Base-by-base conservation (phyloP, 2,888 invertebrate species). In the Drosophila gaucha region DNA sequence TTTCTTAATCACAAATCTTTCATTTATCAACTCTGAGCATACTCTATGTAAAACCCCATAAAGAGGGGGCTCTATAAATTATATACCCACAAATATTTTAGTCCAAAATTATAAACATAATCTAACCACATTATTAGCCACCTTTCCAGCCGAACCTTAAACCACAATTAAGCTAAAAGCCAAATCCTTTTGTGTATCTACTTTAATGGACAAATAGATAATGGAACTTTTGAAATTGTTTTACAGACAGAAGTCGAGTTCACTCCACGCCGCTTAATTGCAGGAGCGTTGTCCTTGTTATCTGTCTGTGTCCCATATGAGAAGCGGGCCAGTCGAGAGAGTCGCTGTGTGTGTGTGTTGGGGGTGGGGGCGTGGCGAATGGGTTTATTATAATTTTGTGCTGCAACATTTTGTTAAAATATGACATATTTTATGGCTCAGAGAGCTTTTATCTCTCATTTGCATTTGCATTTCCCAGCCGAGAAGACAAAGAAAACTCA, bases 341-440 rank as follows among this genome's bases (percentile, higher is more conserved):
- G 33, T 33, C n/a, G n/a, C n/a, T n/a, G 22, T 5, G 26, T 10
- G 12, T 1, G 24, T 6, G 14, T 8, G 26, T 1, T 9, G 36
- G 36, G 16, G n/a, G 4, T 9, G 38, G 38, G 20, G 44, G 74
- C 86, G 72, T 88, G 74, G 68, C 82, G 76, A 90, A 90, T 90
- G 88, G 83, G 79, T 88, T 90, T 89, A 90, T 89, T 85, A 78
- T 84, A 89, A 89, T 88, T 84, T 78, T 74, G 79, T 74, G 50
- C 6, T 88, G 84, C 78, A 84, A 56, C 80, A 80, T 83, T 80
- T 86, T 76, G 86, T 83, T 90, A 87, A 90, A 90, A 89, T 90
- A 89, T 88, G 90, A 90, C 89, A 90, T 88, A 89, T 90, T 90
- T 90, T 89, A 90, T 90, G 84, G 76, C 86, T 87, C 89, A 83